Evolutionary conservation across 1,140 invertebrate species (phyloP).

Genomic region (Trichonephila inaurata): DNA sequence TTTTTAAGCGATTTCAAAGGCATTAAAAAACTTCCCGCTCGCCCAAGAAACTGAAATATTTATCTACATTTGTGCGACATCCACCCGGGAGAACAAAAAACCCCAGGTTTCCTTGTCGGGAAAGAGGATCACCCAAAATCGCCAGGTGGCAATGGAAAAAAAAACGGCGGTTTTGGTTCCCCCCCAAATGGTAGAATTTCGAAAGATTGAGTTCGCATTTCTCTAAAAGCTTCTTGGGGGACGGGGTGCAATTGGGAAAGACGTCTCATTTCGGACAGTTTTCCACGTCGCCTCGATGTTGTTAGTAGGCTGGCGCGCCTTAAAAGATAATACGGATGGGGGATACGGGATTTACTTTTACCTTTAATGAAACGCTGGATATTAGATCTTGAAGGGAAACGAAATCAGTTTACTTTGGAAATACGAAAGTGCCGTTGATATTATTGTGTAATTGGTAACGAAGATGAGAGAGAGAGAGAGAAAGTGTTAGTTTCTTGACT

Average conservation of each 20-base stretch:
- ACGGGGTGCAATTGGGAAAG: neutral
- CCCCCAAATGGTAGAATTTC: slow-evolving; percentile 2
- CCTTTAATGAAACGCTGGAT: neutral
- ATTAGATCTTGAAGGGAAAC: neutral
- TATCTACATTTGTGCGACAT: slow-evolving; percentile 58
- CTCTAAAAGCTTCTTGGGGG: slow-evolving; percentile 13
- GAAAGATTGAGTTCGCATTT: slow-evolving; percentile 55
- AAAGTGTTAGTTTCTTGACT: no score
- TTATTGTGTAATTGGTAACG: no score
- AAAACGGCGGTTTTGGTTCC: slow-evolving; percentile 47
- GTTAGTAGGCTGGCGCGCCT: neutral
- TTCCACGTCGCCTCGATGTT: neutral
- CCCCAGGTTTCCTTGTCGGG: neutral
- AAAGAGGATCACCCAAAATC: slow-evolving; percentile 35
- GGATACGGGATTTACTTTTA: neutral
- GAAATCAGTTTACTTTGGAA: neutral
- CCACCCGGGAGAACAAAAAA: neutral
- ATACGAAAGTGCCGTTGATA: neutral
- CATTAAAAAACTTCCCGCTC: neutral
- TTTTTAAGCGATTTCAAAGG: slow-evolving; percentile 12
- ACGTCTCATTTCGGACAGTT: slow-evolving; percentile 25
- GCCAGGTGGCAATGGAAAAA: slow-evolving; percentile 55
- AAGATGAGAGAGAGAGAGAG: no score
- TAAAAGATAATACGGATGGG: slow-evolving; percentile 6
- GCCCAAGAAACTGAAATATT: slow-evolving; percentile 49